These are phyloP conservation scores for Cantharis flavilabris DNA, from an alignment of 2,888 invertebrate genomes.

Conservation along the genomic window DNA sequence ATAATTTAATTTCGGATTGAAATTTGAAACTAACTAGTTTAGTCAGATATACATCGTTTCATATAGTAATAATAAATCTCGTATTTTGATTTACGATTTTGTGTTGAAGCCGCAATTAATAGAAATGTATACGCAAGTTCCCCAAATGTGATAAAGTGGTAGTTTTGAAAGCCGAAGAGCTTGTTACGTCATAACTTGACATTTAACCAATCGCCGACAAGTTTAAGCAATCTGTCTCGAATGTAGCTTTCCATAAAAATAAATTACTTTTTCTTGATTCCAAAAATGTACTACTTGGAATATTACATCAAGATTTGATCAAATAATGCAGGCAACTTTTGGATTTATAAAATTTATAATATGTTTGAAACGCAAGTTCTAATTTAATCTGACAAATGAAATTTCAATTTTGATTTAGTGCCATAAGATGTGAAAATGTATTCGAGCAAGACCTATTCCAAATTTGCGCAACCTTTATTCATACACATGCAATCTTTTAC, in stretches of 20 bases:
- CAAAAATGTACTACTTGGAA: neutral
- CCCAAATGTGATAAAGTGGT: conserved; percentile 40
- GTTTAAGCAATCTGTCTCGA: conserved; percentile 36
- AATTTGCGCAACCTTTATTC: neutral
- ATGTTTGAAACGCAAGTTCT: neutral
- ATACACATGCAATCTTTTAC: conserved; percentile 25
- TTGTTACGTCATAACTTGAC: conserved; percentile 39
- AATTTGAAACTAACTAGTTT: neutral
- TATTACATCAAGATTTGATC: neutral
- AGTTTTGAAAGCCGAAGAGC: conserved; percentile 34
- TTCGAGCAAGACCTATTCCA: neutral
- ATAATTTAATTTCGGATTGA: conserved; percentile 15
- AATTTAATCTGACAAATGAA: neutral
- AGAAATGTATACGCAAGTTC: conserved; percentile 30
- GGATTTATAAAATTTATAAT: neutral
- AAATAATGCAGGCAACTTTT: neutral
- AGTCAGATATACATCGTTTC: neutral
- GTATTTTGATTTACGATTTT: conserved; percentile 38
- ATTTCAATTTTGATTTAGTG: neutral
- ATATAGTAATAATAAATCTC: conserved; percentile 36
- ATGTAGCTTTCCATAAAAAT: conserved; percentile 35
- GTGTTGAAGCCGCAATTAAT: conserved; percentile 37
- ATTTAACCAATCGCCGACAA: conserved; percentile 35
- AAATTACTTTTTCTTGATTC: conserved; percentile 33
- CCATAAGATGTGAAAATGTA: neutral